A percentile compares a stretch with the other conserved stretches of the same genome.
Evolutionary conservation across 2,113 vertebrate species (phyloP).

Genomic region (Syngnathoides biaculeatus): DNA sequence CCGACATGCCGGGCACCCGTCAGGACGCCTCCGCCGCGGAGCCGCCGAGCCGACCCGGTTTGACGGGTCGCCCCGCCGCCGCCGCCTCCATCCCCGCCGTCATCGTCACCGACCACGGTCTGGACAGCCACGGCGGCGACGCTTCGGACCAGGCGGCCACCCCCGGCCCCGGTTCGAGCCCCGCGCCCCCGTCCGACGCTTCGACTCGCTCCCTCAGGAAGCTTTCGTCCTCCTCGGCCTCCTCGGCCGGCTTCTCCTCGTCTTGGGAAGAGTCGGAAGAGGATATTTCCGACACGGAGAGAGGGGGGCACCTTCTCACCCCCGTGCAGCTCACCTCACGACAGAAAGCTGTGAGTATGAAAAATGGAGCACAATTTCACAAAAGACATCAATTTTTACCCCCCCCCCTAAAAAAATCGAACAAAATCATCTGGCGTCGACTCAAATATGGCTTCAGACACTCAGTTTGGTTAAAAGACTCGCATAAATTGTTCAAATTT

Average conservation of each 20-base stretch:
- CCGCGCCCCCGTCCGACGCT: conserved; percentile 26
- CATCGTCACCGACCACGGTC: conserved; percentile 87
- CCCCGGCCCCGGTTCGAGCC: conserved; percentile 64
- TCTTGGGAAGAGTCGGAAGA: conserved; percentile 97
- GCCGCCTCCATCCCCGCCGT: conserved; percentile 79
- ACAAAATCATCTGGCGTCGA: no score
- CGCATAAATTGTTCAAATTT: not conserved
- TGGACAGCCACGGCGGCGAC: conserved; percentile 56
- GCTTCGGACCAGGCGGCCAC: conserved; percentile 37
- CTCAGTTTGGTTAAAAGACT: no score
- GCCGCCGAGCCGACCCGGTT: conserved; percentile 25
- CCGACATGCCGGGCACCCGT: conserved; percentile 16
- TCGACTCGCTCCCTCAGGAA: conserved; percentile 76
- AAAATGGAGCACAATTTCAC: not conserved
- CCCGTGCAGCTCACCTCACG: conserved; percentile 82
- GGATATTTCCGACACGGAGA: conserved; percentile 92
- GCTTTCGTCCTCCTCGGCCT: conserved; percentile 92
- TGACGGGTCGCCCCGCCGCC: conserved; percentile 22
- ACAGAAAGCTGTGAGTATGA: conserved; percentile 88
- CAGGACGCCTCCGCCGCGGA: conserved; percentile 8
- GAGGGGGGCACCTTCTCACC: conserved; percentile 77
- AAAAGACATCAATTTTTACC: no score
- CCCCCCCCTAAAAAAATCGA: no score
- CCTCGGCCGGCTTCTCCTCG: conserved; percentile 94
- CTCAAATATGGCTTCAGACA: no score